These are phyloP conservation scores for Yasuhikotakia modesta DNA, from an alignment of 2,797 vertebrate species.

Conservation along the genomic window DNA sequence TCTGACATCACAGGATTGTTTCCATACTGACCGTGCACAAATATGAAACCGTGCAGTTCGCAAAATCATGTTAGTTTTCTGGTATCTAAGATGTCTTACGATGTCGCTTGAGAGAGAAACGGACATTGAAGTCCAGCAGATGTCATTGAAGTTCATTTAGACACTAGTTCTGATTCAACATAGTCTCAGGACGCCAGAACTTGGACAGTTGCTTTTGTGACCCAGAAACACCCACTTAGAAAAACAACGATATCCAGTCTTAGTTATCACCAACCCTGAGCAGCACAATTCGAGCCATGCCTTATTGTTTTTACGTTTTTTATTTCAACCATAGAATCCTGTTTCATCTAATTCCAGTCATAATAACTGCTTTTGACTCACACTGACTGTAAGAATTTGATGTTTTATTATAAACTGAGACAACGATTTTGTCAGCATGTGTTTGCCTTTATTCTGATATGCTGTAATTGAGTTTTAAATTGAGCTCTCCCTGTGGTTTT, in stretches of 20 bases:
- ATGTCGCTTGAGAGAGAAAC: not conserved
- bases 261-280: too few relatives aligned
- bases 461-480: constrained; percentile 13
- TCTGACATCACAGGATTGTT: constrained; percentile 10
- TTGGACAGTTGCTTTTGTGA: too few relatives aligned
- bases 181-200: not conserved
- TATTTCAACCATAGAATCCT: not conserved
- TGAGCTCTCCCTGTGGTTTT: not conserved
- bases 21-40: not conserved
- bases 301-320: not conserved
- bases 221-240: too few relatives aligned
- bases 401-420: not conserved
- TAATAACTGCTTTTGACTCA: not conserved
- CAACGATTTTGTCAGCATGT: not conserved
- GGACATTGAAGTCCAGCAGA: not conserved
- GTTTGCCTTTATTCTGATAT: constrained; percentile 17
- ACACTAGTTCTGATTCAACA: not conserved
- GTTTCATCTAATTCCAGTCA: not conserved
- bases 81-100: not conserved
- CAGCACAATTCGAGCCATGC: not conserved
- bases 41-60: not conserved
- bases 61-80: not conserved
- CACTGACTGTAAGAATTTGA: not conserved
- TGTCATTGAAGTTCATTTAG: not conserved
- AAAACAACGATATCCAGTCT: too few relatives aligned